Conservation (phyloP, 2,797 vertebrate genomes). For the Syngnathus rostellatus region DNA sequence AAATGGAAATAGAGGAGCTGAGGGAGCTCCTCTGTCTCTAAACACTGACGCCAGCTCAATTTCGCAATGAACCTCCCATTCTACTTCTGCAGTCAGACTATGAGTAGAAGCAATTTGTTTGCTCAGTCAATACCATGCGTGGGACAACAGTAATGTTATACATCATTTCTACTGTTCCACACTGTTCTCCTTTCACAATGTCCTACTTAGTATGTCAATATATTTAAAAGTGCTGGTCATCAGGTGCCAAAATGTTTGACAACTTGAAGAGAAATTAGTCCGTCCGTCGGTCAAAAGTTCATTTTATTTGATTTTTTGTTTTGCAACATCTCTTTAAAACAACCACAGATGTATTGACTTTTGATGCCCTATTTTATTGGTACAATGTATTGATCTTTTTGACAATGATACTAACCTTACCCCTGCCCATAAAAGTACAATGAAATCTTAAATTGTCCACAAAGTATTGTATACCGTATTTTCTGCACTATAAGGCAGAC, state of each 20-base stretch:
- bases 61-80: constrained; percentile 34
- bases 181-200: neutral
- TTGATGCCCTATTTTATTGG: neutral
- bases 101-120: constrained; percentile 11
- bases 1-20: constrained; percentile 47
- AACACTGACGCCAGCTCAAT: constrained; percentile 44
- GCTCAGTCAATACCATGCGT: constrained; percentile 2
- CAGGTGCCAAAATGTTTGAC: neutral
- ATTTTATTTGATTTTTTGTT: too few species aligned
- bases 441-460: neutral
- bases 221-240: neutral
- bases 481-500: too few species aligned
- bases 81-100: neutral
- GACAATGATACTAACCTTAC: neutral
- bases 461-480: neutral
- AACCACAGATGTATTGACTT: neutral
- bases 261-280: neutral
- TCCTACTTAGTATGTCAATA: neutral
- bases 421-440: neutral
- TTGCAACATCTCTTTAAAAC: neutral
- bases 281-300: neutral
- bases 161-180: neutral
- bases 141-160: constrained; percentile 7
- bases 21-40: constrained; percentile 37
- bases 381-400: neutral